Evolutionary conservation across 2,113 vertebrate species (phyloP).

Genomic region (Syngnathus scovelli): DNA sequence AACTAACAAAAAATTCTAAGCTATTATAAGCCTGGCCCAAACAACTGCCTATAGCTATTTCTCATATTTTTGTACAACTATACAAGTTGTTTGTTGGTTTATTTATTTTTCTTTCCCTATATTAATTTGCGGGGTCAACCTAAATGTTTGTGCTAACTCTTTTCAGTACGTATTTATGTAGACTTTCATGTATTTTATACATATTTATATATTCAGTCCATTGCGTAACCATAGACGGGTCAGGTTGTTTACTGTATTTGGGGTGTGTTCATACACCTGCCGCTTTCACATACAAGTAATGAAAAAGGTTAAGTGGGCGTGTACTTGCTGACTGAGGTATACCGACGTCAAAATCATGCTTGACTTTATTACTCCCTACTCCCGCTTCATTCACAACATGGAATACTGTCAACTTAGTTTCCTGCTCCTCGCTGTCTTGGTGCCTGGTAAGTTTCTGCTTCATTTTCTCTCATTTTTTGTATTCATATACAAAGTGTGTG

Average conservation of each 20-base stretch:
- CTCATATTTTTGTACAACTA: no score
- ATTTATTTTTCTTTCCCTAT: no score
- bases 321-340: background rate
- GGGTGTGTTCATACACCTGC: slow-evolving; percentile 4
- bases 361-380: background rate
- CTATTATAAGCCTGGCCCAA: no score
- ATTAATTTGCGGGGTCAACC: no score
- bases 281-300: background rate
- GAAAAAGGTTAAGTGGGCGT: background rate
- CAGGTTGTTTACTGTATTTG: no score
- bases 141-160: background rate
- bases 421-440: background rate
- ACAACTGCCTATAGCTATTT: no score
- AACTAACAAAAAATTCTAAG: no score
- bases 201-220: background rate
- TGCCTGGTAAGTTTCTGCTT: background rate
- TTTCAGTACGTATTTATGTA: background rate
- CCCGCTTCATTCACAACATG: background rate
- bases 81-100: no score
- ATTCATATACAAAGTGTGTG: background rate
- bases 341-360: background rate
- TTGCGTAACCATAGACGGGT: background rate
- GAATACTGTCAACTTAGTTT: background rate
- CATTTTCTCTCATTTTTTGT: background rate
- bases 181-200: no score